Percentiles rank a stretch among this genome's conserved stretches.
Conservation (phyloP, 2,797 vertebrate species). For the Podarcis siculus region DNA sequence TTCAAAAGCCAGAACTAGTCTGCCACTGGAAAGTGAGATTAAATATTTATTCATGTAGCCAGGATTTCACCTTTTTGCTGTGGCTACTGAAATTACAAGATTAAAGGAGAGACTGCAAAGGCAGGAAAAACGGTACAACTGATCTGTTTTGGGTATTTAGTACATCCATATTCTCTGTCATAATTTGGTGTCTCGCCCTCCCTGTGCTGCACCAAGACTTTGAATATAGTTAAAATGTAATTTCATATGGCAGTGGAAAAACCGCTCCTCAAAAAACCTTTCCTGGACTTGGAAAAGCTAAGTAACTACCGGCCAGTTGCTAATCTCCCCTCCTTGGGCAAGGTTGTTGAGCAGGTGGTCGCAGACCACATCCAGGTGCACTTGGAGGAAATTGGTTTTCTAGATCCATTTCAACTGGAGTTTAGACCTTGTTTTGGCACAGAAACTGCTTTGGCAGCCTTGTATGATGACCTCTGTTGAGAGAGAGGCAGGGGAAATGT, state of each 20-base stretch:
- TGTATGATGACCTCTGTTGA: background rate
- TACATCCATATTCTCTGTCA: background rate
- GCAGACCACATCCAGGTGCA: no score
- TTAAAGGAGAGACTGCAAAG: background rate
- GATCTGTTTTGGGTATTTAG: background rate
- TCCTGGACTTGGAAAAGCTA: no score
- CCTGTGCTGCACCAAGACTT: background rate
- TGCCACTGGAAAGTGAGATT: background rate
- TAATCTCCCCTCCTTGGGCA: no score
- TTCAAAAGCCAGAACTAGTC: constrained; percentile 6
- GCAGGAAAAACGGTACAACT: background rate
- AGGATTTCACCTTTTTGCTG: background rate
- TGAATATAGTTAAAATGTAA: no score
- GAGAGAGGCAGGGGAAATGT: background rate
- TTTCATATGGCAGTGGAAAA: no score
- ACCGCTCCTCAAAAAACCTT: no score
- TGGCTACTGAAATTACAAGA: background rate
- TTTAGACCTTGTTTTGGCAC: no score
- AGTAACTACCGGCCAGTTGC: no score
- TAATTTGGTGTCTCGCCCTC: background rate
- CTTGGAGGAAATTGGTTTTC: no score
- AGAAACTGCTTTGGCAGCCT: no score
- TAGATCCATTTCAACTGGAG: no score
- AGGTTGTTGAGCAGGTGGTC: no score
- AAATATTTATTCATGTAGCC: background rate